Evolutionary conservation across 2,113 vertebrate genomes (phyloP).

Genomic region (Pundamilia nyererei): DNA sequence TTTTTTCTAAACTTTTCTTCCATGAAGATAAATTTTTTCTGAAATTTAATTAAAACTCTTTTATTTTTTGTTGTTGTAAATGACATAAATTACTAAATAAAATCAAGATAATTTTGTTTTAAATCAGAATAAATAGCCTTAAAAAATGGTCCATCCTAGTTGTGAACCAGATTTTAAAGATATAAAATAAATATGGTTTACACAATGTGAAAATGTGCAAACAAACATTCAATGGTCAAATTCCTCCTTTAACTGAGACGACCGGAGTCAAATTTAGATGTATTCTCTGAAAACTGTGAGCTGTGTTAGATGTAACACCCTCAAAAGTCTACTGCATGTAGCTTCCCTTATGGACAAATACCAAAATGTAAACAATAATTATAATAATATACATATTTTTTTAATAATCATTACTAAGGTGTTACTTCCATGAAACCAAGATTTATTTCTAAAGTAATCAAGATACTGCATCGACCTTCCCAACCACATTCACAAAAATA

Average conservation of each 20-base stretch:
- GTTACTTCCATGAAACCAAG: not conserved
- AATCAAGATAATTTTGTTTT: not conserved
- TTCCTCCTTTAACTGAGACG: not conserved
- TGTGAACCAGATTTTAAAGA: not conserved
- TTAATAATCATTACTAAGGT: not conserved
- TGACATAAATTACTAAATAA: fast-evolving
- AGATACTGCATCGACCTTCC: not conserved
- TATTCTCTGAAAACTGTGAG: not conserved
- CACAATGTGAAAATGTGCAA: not conserved
- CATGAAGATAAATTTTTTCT: fast-evolving
- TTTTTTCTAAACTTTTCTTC: not conserved
- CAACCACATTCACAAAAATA: not conserved
- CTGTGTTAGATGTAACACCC: not conserved
- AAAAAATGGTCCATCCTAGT: not conserved
- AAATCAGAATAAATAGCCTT: not conserved
- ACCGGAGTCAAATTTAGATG: fast-evolving
- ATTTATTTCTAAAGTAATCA: not conserved
- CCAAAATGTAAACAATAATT: not conserved
- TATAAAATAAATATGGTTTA: not conserved
- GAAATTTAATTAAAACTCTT: not conserved
- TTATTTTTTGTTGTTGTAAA: not conserved
- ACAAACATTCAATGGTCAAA: not conserved
- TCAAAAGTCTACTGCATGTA: not conserved
- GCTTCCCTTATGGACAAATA: not conserved
- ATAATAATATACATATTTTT: not conserved